Evolutionary conservation across 2,888 invertebrate species (phyloP).

Genomic region (Ceramica pisi): DNA sequence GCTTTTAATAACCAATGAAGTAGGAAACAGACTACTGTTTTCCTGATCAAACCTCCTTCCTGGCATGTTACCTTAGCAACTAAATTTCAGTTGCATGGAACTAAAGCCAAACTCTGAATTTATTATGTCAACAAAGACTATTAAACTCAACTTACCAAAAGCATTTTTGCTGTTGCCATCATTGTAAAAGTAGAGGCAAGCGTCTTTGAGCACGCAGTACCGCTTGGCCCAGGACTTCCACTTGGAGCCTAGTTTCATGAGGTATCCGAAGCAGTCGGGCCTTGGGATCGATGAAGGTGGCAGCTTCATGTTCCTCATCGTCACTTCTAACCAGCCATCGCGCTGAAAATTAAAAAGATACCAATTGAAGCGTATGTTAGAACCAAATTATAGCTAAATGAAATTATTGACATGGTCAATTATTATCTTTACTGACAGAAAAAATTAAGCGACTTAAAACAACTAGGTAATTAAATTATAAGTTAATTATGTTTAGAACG

Average conservation of each 20-base stretch:
- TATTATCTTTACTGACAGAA: too few species aligned
- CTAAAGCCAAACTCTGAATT: too few species aligned
- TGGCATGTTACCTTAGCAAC: too few species aligned
- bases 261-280: slow-evolving; percentile 98
- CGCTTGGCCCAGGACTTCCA: slow-evolving; percentile 97
- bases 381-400: too few species aligned
- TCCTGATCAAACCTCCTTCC: too few species aligned
- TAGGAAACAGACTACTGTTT: too few species aligned
- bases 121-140: neutral
- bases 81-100: too few species aligned
- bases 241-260: slow-evolving; percentile 96
- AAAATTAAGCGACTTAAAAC: too few species aligned
- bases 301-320: slow-evolving; percentile 95
- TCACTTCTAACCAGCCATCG: slow-evolving; percentile 91
- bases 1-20: too few species aligned
- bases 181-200: slow-evolving; percentile 98
- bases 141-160: slow-evolving; percentile 92
- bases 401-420: too few species aligned
- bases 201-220: slow-evolving; percentile 98
- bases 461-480: too few species aligned
- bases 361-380: neutral
- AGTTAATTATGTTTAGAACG: too few species aligned
- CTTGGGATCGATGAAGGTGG: slow-evolving; percentile 95
- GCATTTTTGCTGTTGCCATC: slow-evolving; percentile 96
- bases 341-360: slow-evolving; percentile 74